Evolutionary conservation across 2,113 vertebrate species (phyloP), one percentile per base, ranked within the genome.

Genomic region (Xenopus borealis): DNA sequence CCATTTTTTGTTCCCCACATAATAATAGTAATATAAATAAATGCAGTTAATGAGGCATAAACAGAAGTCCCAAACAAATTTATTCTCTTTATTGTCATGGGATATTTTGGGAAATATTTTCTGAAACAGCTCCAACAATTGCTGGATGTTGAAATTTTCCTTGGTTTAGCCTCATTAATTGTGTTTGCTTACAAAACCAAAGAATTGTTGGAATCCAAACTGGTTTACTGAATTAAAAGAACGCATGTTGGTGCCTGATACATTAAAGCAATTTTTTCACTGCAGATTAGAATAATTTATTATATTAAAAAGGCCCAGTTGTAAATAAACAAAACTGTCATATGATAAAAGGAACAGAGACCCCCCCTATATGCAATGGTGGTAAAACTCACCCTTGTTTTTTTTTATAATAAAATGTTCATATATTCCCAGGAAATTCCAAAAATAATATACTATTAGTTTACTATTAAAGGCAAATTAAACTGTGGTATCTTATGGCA

Each of bases 101-200:
- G 72, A 75, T 68, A 68, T 75, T 68, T 75, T 75, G 12, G 55
- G 65, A 67, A 74, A 62, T 40, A 68, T 17, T 17, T 75, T 50
- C 2, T 9, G 57, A 68, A 75, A 68, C 23, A 17, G 23, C 64
- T 47, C 52, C 63, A 66, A 73, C 66, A 16, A 58, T n/a, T 47
- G 44, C 62, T 66, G 65, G 64, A 75, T 62, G 45, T 55, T 18
- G 45, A 68, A 10, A 75, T 68, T 58, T 67, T 74, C 19, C 20
- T 66, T 75, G 65, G 64, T 59, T 68, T 68, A 44, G 57, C 40
- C 23, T 58, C 65, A 68, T 61, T 50, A 17, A 18, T 66, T 40
- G 27, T 68, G 64, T 75, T 68, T 75, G 55, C 62, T 67, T 45
- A 68, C 14, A 65, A 75, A 75, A 75, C 55, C 57, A 75, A 23